Evolutionary conservation across 2,113 vertebrate species (phyloP).

Genomic region (Zosterops hypoxanthus): DNA sequence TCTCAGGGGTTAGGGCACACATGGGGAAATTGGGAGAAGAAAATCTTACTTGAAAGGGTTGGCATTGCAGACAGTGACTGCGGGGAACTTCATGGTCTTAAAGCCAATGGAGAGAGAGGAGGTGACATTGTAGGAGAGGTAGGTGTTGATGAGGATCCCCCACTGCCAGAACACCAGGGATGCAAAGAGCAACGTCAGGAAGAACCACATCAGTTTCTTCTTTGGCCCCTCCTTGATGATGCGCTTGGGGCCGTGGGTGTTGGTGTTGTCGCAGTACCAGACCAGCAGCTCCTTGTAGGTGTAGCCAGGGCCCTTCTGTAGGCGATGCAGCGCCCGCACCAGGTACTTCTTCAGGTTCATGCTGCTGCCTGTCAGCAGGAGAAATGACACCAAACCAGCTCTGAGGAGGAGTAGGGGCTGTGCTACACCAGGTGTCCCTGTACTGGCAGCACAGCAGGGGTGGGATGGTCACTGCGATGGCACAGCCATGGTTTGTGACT

Average conservation of each 20-base stretch:
- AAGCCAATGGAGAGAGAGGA: conserved; percentile 79
- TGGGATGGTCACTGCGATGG: fast-evolving
- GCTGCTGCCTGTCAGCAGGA: not conserved
- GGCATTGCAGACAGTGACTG: conserved; percentile 80
- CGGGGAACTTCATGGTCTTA: conserved; percentile 81
- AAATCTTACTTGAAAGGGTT: conserved; percentile 80
- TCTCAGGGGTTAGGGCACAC: not conserved
- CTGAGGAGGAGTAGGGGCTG: not conserved
- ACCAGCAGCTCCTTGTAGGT: conserved; percentile 83
- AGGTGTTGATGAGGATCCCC: conserved; percentile 79
- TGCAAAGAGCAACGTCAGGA: conserved; percentile 78
- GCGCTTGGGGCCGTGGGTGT: conserved; percentile 84
- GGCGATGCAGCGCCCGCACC: conserved; percentile 74
- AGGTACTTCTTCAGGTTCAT: conserved; percentile 77
- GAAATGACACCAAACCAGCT: not conserved
- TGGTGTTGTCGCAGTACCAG: conserved; percentile 86
- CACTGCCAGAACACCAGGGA: conserved; percentile 83
- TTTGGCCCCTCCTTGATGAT: conserved; percentile 83
- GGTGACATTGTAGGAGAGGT: conserved; percentile 79
- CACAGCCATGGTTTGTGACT: fast-evolving
- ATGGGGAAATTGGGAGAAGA: fast-evolving
- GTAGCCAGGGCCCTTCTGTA: conserved; percentile 84
- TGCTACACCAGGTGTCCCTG: fast-evolving
- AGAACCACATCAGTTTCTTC: conserved; percentile 81
- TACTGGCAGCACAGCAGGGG: not conserved